phyloP scores from a whole-genome alignment of 64 coral and sea anemone genomes.

The Porites australiensis region DNA sequence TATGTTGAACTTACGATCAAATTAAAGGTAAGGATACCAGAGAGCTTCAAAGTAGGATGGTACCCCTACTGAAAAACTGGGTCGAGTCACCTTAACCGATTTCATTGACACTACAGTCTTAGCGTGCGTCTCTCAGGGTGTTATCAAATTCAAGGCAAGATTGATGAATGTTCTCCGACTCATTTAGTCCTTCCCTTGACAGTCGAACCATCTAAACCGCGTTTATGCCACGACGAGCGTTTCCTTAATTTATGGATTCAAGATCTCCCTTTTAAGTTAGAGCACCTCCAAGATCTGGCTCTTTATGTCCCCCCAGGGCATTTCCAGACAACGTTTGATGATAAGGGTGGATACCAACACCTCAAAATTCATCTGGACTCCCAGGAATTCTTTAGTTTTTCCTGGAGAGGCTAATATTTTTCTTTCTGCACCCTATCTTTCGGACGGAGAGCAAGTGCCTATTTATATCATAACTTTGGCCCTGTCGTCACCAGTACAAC shows the following conservation, averaged over 20 bases:
- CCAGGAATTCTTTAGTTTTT: too few species aligned
- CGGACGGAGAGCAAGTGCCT: background rate
- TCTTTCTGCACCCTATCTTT: background rate
- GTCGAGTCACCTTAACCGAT: too few species aligned
- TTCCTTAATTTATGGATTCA: conserved; percentile 14
- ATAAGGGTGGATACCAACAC: background rate
- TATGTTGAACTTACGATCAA: too few species aligned
- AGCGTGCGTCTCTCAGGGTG: background rate
- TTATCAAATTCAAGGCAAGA: background rate
- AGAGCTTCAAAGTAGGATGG: too few species aligned
- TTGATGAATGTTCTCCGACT: background rate
- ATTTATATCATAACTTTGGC: background rate
- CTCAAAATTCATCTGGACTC: too few species aligned
- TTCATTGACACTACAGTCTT: conserved; percentile 36
- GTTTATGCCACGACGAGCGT: conserved; percentile 16
- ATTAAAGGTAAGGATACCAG: too few species aligned
- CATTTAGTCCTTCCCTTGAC: too few species aligned
- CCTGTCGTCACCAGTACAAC: background rate
- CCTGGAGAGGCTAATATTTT: too few species aligned
- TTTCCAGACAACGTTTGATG: conserved; percentile 14
- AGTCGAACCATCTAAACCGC: background rate
- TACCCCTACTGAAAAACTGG: too few species aligned
- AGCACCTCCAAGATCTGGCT: conserved; percentile 32
- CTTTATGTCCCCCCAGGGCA: background rate
- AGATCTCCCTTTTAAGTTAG: conserved; percentile 31